Percentiles rank a stretch among this genome's conserved stretches.
Conservation (phyloP, 2,888 invertebrate genomes). For the Pedicia rivosa region DNA sequence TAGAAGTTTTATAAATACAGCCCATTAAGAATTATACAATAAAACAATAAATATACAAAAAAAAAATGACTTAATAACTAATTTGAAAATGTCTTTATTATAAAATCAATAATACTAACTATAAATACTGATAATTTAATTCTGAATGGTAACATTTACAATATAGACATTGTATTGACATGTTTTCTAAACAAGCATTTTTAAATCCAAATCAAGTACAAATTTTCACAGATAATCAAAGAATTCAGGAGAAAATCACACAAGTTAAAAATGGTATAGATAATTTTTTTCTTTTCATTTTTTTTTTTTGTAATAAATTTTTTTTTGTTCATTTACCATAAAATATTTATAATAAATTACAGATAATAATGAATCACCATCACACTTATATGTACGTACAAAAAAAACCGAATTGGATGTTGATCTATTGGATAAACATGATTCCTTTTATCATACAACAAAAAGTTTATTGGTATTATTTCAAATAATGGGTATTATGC, state of each 20-base stretch:
- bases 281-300: background rate
- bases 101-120: too few species aligned
- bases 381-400: constrained; percentile 22
- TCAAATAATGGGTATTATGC: constrained; percentile 63
- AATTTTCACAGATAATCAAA: constrained; percentile 27
- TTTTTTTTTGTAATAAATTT: background rate
- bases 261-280: constrained; percentile 4
- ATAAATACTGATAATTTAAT: too few species aligned
- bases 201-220: constrained; percentile 31
- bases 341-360: too few species aligned
- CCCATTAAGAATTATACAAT: too few species aligned
- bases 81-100: too few species aligned
- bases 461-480: constrained; percentile 53
- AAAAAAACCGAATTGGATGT: constrained; percentile 38
- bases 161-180: too few species aligned
- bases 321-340: too few species aligned
- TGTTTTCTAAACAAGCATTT: too few species aligned
- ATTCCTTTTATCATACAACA: constrained; percentile 53
- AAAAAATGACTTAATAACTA: too few species aligned
- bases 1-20: too few species aligned
- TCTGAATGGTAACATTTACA: too few species aligned
- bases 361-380: constrained; percentile 11
- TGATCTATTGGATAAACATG: constrained; percentile 44
- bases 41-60: too few species aligned
- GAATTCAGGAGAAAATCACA: constrained; percentile 23